Evolutionary conservation across 2,888 invertebrate species (phyloP).

Genomic region (Blomia tropicalis): DNA sequence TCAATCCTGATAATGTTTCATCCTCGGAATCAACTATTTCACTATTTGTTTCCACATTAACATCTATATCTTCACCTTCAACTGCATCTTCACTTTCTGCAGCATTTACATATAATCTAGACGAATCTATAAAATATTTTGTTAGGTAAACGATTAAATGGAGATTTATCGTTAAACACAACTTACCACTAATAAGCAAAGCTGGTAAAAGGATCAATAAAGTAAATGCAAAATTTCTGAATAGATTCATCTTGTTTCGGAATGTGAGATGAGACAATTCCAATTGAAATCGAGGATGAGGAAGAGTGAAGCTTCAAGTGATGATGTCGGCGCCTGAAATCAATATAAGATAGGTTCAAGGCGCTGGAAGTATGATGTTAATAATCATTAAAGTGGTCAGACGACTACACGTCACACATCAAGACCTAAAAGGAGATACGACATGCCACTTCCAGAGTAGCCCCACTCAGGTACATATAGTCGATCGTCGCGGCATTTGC

Average conservation of each 20-base stretch:
- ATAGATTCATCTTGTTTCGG: not conserved
- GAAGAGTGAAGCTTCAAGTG: not conserved
- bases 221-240: not conserved
- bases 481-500: no score
- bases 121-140: no score
- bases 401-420: no score
- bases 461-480: no score
- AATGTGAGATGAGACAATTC: no score
- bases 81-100: constrained; percentile 34
- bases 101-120: constrained; percentile 34
- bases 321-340: not conserved
- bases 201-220: constrained; percentile 1
- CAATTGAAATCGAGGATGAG: not conserved
- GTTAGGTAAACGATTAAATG: no score
- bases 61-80: constrained; percentile 39
- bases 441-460: no score
- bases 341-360: no score
- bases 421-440: no score
- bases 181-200: not conserved
- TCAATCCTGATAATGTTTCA: constrained; percentile 36
- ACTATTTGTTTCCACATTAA: constrained; percentile 16
- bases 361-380: no score
- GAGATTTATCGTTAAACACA: no score
- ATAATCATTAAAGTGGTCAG: no score
- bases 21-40: constrained; percentile 30